Conservation (phyloP, 2,797 vertebrate species). For the Hypotaenidia philippensis region DNA sequence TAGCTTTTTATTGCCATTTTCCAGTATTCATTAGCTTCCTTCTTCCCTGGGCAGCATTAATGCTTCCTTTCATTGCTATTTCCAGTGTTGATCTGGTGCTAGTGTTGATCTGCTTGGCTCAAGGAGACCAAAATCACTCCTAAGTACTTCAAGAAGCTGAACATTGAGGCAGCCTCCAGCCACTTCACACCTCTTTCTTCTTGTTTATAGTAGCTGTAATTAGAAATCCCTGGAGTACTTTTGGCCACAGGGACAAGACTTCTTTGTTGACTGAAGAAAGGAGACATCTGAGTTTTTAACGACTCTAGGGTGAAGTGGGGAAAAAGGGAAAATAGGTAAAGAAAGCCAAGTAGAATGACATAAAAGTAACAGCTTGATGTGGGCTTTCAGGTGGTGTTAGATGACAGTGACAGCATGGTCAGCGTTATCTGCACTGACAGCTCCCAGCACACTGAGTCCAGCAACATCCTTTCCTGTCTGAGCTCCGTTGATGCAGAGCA, state of each 20-base stretch:
- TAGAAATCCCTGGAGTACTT: neutral
- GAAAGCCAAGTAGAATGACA: neutral
- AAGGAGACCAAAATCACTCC: neutral
- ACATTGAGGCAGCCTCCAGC: neutral
- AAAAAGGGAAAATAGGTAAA: neutral
- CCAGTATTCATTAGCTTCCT: neutral
- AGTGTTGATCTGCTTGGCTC: neutral
- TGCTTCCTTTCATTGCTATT: neutral
- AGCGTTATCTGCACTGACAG: slow-evolving; percentile 1
- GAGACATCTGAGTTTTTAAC: neutral
- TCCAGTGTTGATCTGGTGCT: neutral
- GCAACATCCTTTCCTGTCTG: slow-evolving; percentile 3
- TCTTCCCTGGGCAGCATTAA: neutral
- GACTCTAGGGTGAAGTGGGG: neutral
- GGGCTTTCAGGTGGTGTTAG: slow-evolving; percentile 76
- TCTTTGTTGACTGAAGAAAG: neutral
- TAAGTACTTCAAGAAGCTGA: neutral
- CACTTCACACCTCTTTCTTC: neutral
- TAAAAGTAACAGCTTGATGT: slow-evolving; percentile 24
- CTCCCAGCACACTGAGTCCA: neutral
- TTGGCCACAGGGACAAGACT: neutral
- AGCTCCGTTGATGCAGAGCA: slow-evolving; percentile 32
- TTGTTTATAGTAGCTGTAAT: neutral
- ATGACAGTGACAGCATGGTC: slow-evolving; percentile 42
- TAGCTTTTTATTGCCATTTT: neutral